Percentiles rank a stretch among this genome's conserved stretches.
Evolutionary conservation across 1,140 invertebrate genomes (phyloP).

Genomic region (Ceratina australensis): DNA sequence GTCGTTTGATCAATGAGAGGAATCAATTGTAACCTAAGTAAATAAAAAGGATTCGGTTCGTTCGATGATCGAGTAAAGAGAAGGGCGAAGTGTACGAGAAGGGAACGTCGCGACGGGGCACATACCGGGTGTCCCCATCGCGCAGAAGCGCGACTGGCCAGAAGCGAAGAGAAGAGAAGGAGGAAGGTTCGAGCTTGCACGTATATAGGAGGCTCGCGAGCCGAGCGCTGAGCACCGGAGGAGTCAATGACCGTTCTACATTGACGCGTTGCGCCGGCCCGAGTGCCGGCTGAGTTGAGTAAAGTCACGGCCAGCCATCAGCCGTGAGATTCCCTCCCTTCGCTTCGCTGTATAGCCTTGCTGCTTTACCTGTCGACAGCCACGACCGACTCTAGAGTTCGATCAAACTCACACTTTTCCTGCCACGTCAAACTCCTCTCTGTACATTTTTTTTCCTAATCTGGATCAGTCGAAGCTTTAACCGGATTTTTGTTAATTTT

Average conservation of each 20-base stretch:
- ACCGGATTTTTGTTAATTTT: too few species aligned
- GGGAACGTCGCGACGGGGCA: constrained; percentile 35
- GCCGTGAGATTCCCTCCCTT: constrained; percentile 77
- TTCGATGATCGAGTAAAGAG: constrained; percentile 26
- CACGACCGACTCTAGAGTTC: constrained; percentile 55
- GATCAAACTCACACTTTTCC: constrained; percentile 28
- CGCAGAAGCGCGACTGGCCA: constrained; percentile 29
- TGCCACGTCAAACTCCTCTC: not conserved
- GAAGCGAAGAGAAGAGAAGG: constrained; percentile 44
- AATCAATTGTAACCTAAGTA: not conserved
- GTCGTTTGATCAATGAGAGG: not conserved
- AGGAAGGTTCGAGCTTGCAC: constrained; percentile 57
- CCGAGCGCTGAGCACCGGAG: constrained; percentile 40
- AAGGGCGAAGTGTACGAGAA: constrained; percentile 58
- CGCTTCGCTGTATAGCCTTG: constrained; percentile 70
- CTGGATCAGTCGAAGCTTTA: too few species aligned
- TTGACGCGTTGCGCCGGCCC: constrained; percentile 78
- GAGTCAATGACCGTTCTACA: constrained; percentile 80
- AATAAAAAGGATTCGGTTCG: constrained; percentile 13
- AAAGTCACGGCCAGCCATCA: constrained; percentile 79
- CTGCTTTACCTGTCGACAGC: constrained; percentile 68
- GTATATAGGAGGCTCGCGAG: constrained; percentile 63
- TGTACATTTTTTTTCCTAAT: not conserved
- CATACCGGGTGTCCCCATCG: constrained; percentile 69
- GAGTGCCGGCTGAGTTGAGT: constrained; percentile 77